A percentile compares a stretch with the other conserved stretches of the same genome.
Evolutionary conservation across 2,888 invertebrate species (phyloP).

Genomic region (Choristoneura rosaceana): DNA sequence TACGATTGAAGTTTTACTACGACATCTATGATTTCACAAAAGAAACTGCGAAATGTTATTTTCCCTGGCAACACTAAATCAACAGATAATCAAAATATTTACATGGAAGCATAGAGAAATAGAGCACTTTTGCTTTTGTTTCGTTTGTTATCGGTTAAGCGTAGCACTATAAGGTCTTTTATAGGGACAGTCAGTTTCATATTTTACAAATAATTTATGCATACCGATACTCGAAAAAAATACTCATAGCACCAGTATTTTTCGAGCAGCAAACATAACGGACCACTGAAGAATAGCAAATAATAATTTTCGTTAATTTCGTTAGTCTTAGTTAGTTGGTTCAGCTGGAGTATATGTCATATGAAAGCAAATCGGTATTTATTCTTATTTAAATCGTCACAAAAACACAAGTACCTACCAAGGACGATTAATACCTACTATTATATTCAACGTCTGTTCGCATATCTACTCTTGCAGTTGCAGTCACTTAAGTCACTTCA

Average conservation of each 20-base stretch:
- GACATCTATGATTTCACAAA: slow-evolving; percentile 59
- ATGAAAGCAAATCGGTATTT: too few species aligned
- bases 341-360: too few species aligned
- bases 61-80: slow-evolving; percentile 16
- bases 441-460: too few species aligned
- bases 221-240: not conserved
- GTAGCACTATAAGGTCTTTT: slow-evolving; percentile 30
- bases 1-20: slow-evolving; percentile 45
- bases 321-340: too few species aligned
- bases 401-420: too few species aligned
- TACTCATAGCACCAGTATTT: not conserved
- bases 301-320: too few species aligned
- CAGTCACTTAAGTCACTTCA: too few species aligned
- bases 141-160: slow-evolving; percentile 25
- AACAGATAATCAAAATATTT: slow-evolving; percentile 25
- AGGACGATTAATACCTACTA: too few species aligned
- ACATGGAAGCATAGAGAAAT: slow-evolving; percentile 25
- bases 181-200: not conserved
- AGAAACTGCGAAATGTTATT: slow-evolving; percentile 20
- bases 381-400: too few species aligned
- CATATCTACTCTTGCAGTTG: too few species aligned
- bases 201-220: slow-evolving; percentile 4
- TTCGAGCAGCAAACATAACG: too few species aligned
- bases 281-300: too few species aligned
- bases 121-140: not conserved